Conservation (phyloP, 2,797 vertebrate genomes). For the Mus minutoides region DNA sequence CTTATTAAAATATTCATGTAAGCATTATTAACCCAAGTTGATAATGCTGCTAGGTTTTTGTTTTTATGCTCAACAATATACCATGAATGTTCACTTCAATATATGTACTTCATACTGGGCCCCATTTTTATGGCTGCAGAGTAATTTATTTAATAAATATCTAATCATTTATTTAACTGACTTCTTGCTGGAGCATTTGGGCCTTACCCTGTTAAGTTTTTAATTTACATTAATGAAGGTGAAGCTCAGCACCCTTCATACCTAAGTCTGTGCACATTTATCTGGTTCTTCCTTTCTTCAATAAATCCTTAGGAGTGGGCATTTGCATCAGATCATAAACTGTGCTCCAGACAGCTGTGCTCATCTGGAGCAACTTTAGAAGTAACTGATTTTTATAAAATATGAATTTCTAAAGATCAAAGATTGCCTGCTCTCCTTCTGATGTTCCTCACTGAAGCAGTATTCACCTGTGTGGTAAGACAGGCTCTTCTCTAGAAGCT, state of each 20-base stretch:
- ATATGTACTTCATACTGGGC: neutral
- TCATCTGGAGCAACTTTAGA: slow-evolving; percentile 16
- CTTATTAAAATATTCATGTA: neutral
- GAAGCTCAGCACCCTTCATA: slow-evolving; percentile 30
- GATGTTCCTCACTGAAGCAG: neutral
- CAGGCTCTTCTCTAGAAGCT: neutral
- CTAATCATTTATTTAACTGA: slow-evolving; percentile 32
- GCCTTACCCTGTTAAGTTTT: neutral
- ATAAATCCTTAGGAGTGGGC: neutral
- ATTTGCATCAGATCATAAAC: slow-evolving; percentile 17
- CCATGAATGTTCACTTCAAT: neutral
- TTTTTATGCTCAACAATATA: slow-evolving; percentile 8
- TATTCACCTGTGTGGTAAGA: neutral
- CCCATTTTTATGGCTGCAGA: neutral
- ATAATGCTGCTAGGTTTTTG: neutral
- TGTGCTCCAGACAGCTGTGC: slow-evolving; percentile 4
- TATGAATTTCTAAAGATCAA: slow-evolving; percentile 21
- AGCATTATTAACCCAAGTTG: slow-evolving; percentile 33
- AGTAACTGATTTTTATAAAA: slow-evolving; percentile 21
- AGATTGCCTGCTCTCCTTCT: neutral
- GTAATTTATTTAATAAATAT: slow-evolving; percentile 20
- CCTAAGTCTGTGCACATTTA: neutral
- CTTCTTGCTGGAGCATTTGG: neutral
- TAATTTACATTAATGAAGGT: slow-evolving; percentile 27
- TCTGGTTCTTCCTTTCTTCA: neutral